Evolutionary conservation across 2,888 invertebrate species (phyloP), one percentile per base, ranked within the genome.

Genomic region (Cyclophora albipunctata): DNA sequence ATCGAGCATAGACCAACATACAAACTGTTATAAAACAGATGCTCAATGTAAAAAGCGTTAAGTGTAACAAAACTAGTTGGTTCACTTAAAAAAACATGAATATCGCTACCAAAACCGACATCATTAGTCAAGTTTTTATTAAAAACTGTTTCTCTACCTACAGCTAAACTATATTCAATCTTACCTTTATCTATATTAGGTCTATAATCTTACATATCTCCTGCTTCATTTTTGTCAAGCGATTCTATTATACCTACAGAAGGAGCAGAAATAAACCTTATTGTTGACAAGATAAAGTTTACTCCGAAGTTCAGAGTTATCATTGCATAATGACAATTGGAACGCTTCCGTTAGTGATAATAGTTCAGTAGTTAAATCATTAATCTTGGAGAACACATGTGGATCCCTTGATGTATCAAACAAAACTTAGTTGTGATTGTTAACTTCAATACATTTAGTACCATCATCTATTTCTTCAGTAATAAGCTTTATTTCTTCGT

Each of bases 81-180:
- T 37, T 62, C 60, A 66, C 63, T 51, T 51, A 61, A 79, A 84
- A 81, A 83, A 83, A 81, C 75, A 85, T 85, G 87, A 86, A 87
- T 87, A 81, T 86, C 84, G 84, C 86, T 86, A 85, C 75, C 76
- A 68, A 80, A 83, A 86, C 86, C 81, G 84, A 81, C 84, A 83
- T 86, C 88, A 87, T 88, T 88, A 87, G 86, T 88, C 86, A 87
- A 83, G 66, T 81, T 87, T 83, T 86, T 87, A 84, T 80, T 63
- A 64, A 53, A 48, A 61, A 48, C 35, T 49, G n/a, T 20, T 43
- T 46, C 35, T 37, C 7, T 42, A 20, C 3, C 34, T 35, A 7
- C 33, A 40, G 5, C 41, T 5, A 45, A 37, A 44, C 20, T 0
- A 73, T 58, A 67, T 45, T 63, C 51, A 58, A 60, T 69, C 67